Evolutionary conservation across 2,113 vertebrate genomes (phyloP).

Genomic region (Panthera leo): DNA sequence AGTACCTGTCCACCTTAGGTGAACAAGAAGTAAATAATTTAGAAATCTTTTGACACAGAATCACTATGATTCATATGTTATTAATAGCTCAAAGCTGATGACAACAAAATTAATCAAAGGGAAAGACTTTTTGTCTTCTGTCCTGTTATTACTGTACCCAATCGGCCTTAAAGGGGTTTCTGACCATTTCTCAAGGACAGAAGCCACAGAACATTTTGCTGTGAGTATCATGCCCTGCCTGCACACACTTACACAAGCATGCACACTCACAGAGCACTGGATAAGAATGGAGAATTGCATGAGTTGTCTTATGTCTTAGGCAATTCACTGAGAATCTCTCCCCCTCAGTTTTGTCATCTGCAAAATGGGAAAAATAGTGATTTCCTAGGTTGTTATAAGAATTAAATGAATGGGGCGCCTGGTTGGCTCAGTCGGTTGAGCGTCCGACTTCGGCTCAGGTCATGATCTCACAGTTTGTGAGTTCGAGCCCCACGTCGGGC

Average conservation of each 20-base stretch:
- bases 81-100: neutral
- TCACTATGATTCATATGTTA: neutral
- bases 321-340: neutral
- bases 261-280: neutral
- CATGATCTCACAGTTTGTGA: no score
- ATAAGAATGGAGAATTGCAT: no score
- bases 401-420: neutral
- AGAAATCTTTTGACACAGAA: neutral
- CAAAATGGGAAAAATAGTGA: neutral
- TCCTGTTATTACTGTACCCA: neutral
- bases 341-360: neutral
- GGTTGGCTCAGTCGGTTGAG: no score
- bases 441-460: no score
- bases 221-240: accelerated
- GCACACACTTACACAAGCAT: no score
- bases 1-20: neutral
- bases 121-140: neutral
- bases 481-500: no score
- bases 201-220: neutral
- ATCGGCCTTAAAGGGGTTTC: neutral
- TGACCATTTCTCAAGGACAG: neutral
- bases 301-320: neutral
- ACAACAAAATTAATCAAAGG: neutral
- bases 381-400: neutral
- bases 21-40: neutral